These are phyloP conservation scores for Zelleria hepariella DNA, from an alignment of 2,888 invertebrate species.

Conservation along the genomic window DNA sequence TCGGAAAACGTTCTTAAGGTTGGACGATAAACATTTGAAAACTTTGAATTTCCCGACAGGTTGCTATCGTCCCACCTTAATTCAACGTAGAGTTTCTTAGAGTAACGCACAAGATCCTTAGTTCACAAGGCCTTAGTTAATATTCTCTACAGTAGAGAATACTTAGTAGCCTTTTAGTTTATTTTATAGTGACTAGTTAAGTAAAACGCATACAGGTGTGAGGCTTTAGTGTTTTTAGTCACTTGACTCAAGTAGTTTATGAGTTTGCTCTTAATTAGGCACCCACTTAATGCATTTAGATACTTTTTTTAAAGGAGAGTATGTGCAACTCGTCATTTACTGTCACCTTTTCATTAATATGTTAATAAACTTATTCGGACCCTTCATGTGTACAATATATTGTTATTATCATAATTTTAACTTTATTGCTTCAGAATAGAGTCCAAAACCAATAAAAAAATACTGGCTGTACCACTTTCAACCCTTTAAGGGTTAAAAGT, in stretches of 20 bases:
- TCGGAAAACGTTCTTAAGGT: too few species aligned
- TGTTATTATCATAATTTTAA: too few species aligned
- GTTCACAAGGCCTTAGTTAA: not conserved
- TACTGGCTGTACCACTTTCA: too few species aligned
- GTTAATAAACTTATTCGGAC: not conserved
- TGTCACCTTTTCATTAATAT: not conserved
- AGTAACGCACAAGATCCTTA: not conserved
- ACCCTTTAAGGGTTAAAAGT: too few species aligned
- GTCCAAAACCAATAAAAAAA: too few species aligned
- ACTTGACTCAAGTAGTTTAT: not conserved
- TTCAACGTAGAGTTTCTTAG: too few species aligned
- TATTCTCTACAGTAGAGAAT: not conserved
- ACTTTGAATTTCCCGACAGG: too few species aligned
- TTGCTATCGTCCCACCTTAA: too few species aligned
- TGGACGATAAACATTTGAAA: too few species aligned
- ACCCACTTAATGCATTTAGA: not conserved
- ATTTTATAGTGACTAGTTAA: not conserved
- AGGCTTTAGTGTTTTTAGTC: not conserved
- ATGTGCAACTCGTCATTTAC: not conserved
- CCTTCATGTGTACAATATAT: too few species aligned
- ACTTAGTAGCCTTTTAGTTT: not conserved
- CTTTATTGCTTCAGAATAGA: too few species aligned
- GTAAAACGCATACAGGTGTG: not conserved
- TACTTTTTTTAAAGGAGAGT: not conserved
- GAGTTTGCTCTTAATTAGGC: not conserved